Evolutionary conservation across 2,113 vertebrate species (phyloP), one percentile per base, ranked within the genome.

Genomic region (Aramus guarauna): DNA sequence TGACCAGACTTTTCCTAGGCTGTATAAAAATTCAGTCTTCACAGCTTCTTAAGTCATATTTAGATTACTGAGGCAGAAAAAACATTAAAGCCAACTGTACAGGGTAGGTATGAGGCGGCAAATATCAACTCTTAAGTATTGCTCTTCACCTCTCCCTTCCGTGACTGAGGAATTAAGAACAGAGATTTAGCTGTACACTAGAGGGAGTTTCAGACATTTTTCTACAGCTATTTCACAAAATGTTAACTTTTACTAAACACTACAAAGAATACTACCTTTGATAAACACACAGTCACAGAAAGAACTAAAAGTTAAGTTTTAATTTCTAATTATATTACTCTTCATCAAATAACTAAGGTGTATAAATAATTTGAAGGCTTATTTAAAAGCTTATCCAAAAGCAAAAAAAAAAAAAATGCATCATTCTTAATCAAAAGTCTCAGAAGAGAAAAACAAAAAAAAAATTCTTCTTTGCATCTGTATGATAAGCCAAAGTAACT

Each of bases 161-260:
- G 11, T 3, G 19, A 58, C 60, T 23, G 29, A 37, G 29, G 48
- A 55, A 73, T 12, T 14, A 48, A 47, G 18, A 59, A 47, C 6
- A 3, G 53, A 39, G 36, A 41, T 34, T 52, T 9, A 48, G 8
- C 11, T 23, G 24, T 32, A 45, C 36, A 27, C 37, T 58, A 8
- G 52, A 32, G 50, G 52, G 30, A 21, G 41, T 59, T 68, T 52
- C 19, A 15, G n/a, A 47, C 36, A 32, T 15, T 84, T 62, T 62
- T 69, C 73, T 52, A 47, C 9, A 41, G 37, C 41, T 73, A 3
- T 45, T 67, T 63, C 73, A 58, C 29, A 56, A 88, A 74, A 39
- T 0, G 0, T 26, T 41, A 48, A 55, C 37, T 58, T 56, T 29
- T n/a, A 45, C 15, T 41, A 24, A 15, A 71, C 9, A 6, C n/a